Conservation (phyloP, 2,113 vertebrate species). For the Chrysemys picta region DNA sequence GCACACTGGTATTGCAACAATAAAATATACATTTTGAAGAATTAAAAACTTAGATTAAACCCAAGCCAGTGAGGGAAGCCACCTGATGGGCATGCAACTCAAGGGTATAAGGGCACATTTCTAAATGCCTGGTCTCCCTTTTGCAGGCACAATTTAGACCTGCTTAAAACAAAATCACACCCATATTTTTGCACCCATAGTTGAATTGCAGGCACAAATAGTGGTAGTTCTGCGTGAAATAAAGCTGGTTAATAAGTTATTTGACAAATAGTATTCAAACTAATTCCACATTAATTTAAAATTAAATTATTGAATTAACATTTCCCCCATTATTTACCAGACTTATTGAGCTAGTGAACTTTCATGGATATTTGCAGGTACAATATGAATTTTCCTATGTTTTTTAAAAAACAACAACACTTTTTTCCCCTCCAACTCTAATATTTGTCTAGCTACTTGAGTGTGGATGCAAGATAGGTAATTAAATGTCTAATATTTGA, state of each 20-base stretch:
- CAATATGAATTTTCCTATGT: background rate
- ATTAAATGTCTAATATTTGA: accelerated
- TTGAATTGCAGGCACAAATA: background rate
- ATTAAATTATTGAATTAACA: background rate
- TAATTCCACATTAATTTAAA: background rate
- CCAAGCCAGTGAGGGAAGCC: background rate
- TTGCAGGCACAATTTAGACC: background rate
- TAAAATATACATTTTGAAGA: background rate
- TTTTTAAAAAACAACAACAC: background rate
- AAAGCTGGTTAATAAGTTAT: background rate
- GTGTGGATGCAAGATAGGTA: accelerated
- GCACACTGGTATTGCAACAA: background rate
- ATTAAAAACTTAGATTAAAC: background rate
- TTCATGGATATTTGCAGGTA: accelerated
- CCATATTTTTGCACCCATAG: background rate
- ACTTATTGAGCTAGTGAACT: background rate
- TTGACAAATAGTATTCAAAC: background rate
- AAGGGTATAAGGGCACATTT: accelerated
- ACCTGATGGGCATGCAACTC: background rate
- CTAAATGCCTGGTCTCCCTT: background rate
- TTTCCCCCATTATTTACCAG: background rate
- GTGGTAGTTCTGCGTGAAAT: background rate
- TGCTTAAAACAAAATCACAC: background rate
- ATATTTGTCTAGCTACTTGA: background rate
- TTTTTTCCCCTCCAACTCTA: background rate